Evolutionary conservation across 1,140 invertebrate species (phyloP), one percentile per base, ranked within the genome.

Genomic region (Drosophila jambulina): DNA sequence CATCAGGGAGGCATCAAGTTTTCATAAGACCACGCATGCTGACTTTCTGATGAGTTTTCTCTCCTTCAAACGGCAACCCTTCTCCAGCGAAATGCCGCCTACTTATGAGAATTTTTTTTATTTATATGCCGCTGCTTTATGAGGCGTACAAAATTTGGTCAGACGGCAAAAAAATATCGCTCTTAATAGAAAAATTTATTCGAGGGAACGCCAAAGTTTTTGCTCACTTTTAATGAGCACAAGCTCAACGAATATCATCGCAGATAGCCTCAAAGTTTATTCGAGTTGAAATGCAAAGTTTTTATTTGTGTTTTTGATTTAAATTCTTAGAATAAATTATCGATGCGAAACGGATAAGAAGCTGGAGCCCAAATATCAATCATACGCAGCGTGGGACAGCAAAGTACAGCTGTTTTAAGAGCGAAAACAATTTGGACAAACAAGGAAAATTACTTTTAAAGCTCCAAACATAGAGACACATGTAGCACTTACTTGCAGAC

Each of bases 1-100:
- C 84, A 88, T 88, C 84, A 90, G 61, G 61, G 36, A 64, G 67
- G 78, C 85, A 88, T 81, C 78, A 83, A 88, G 84, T 88, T 88
- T 90, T 90, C 74, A 84, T 90, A 90, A 90, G 78, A 90, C 84
- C 69, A 88, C 85, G 85, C 81, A 84, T 54, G 64, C 43, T 84
- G 84, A 88, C 90, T 88, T 75, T 69, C 56, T 90, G 84, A 90
- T 88, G 85, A 88, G 84, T 80, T 77, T 56, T 72, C 42, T 23
- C 25, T 23, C 12, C 34, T 21, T 54, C 32, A 5, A 7, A 42
- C 15, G 25, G 45, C 75, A 78, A 78, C 75, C 74, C 75, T 77
- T 77, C 74, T 48, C 13, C 38, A 43, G 19, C 15, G 19, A 48
- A 54, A 17, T 3, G 9, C 29, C 19, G 29, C 19, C 29, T 51